Evolutionary conservation across 1,140 invertebrate genomes (phyloP), one percentile per base, ranked within the genome.

Genomic region (Neuroterus valhalla): DNA sequence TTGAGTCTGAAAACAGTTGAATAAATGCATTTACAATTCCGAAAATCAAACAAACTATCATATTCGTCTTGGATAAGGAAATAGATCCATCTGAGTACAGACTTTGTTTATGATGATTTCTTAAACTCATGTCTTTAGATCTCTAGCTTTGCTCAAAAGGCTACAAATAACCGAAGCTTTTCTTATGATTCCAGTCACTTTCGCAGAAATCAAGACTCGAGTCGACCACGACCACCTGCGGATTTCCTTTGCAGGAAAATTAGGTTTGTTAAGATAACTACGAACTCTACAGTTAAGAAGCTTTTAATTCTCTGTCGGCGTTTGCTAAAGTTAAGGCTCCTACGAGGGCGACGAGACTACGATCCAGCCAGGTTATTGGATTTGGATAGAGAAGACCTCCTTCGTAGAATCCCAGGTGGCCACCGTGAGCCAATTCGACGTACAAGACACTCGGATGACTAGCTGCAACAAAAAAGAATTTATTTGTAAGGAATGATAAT

Each of bases 381-480:
- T 96, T 95, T 0, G 97, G 96, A 84, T 95, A 96, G 0, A 97
- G 79, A 23, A 95, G 88, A 12, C 95, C 95, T 6, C 96, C 96
- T 89, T 98, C 97, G 86, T 97, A 97, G 87, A 97, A 98, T 42
- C 97, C 97, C 72, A 98, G 89, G 89, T 98, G 97, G 10, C 97
- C 97, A 6, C 97, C 97, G 86, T 98, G 96, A 17, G 95, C 94
- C 3, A 97, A 89, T 84, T 96, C 94, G 26, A 97, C 91, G 80
- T 95, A 96, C 70, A 96, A 90, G 2, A 92, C 90, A 73, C 95
- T 94, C 21, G 92, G 90, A 74, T 93, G 92, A 14, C 90, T 92
- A 78, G 89, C 95, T 96, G 88, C 50, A 93, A 92, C 76, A n/a
- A 50, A 15, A 0, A 55, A 71, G 45, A 67, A 48, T 75, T 6